These are phyloP conservation scores for Capromys pilorides DNA, from an alignment of 2,797 vertebrate genomes.

Conservation along the genomic window DNA sequence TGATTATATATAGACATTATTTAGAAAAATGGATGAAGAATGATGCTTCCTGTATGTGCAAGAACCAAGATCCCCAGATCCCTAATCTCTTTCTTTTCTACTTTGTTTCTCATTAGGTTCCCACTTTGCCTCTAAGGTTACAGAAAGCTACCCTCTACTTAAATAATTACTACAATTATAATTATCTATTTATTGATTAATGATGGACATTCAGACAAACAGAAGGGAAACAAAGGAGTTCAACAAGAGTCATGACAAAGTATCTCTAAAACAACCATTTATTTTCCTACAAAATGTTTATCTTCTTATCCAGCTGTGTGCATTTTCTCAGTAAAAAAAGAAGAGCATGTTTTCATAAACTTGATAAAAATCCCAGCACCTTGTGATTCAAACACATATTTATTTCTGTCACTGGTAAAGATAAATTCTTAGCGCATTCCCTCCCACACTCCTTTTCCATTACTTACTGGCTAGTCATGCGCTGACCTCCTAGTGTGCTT, in stretches of 20 bases:
- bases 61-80: background rate
- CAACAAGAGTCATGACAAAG: background rate
- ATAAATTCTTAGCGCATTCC: background rate
- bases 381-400: background rate
- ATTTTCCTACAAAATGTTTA: background rate
- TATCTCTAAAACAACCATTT: background rate
- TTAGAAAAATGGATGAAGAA: background rate
- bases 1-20: background rate
- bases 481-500: conserved; percentile 43
- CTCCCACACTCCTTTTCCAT: background rate
- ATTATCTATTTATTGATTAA: background rate
- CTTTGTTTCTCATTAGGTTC: background rate
- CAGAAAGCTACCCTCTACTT: background rate
- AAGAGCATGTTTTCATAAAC: background rate
- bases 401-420: background rate
- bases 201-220: background rate
- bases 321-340: background rate
- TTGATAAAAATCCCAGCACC: background rate
- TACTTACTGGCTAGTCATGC: background rate
- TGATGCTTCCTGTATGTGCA: background rate
- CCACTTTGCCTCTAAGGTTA: background rate
- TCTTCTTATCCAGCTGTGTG: background rate
- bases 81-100: background rate
- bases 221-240: background rate
- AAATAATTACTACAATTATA: background rate